Conservation (phyloP, 2,797 vertebrate genomes). For the Sciurus vulgaris region DNA sequence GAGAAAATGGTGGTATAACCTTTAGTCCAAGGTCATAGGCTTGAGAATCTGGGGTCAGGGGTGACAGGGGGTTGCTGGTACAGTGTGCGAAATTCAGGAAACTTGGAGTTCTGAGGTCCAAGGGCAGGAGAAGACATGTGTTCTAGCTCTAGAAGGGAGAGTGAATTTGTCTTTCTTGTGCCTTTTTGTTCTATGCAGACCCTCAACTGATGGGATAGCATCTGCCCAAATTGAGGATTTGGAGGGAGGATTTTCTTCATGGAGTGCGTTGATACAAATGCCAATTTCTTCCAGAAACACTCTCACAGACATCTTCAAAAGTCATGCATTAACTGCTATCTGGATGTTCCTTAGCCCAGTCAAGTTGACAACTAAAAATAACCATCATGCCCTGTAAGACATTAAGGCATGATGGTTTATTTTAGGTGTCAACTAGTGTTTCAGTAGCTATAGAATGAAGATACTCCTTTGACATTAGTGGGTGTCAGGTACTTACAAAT, state of each 20-base stretch:
- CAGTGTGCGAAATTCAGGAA: neutral
- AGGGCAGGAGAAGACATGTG: neutral
- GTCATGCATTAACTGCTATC: neutral
- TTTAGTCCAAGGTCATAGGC: neutral
- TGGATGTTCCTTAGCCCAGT: neutral
- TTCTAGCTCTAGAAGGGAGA: no score
- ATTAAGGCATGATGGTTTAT: neutral
- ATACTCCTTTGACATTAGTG: neutral
- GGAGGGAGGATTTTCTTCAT: neutral
- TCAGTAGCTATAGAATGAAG: neutral
- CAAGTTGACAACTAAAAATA: neutral
- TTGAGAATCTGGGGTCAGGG: neutral
- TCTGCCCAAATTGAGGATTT: neutral
- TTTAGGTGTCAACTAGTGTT: neutral
- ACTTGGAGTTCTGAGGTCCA: neutral
- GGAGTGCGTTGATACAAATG: neutral
- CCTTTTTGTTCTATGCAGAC: neutral
- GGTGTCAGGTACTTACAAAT: neutral
- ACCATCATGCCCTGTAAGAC: neutral
- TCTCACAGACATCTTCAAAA: neutral
- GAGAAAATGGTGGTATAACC: no score
- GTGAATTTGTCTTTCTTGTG: neutral
- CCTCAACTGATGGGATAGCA: neutral
- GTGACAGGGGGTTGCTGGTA: neutral
- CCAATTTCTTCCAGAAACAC: neutral